phyloP scores from a whole-genome alignment of 2,888 invertebrate genomes.

The Myopa tessellatipennis region DNA sequence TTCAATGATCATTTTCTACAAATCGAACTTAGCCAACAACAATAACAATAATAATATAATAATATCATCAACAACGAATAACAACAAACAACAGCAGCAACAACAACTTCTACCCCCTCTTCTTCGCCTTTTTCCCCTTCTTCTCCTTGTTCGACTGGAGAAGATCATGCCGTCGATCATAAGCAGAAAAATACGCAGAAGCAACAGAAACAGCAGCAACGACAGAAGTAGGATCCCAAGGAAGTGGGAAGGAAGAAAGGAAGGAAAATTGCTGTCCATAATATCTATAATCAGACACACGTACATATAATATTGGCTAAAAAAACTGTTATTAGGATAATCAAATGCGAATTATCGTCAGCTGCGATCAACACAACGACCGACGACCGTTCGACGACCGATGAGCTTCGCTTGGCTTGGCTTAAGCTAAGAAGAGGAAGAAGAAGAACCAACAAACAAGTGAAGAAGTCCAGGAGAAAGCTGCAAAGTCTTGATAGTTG shows the following conservation, averaged over 20 bases:
- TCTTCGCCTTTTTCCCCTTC: neutral
- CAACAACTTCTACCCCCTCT: neutral
- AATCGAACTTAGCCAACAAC: conserved; percentile 9
- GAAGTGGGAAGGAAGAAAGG: conserved; percentile 29
- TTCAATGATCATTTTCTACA: conserved; percentile 32
- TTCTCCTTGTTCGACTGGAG: neutral
- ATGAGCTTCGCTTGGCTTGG: neutral
- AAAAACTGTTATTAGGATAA: conserved; percentile 69
- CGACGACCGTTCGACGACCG: neutral
- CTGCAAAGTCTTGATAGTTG: conserved; percentile 13
- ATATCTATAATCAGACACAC: conserved; percentile 69
- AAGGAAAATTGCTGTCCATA: conserved; percentile 52
- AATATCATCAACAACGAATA: conserved; percentile 13
- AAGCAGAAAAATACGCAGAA: conserved; percentile 6
- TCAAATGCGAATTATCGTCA: conserved; percentile 68
- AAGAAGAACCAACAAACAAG: conserved; percentile 26
- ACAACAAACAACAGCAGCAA: too few species aligned
- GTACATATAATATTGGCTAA: conserved; percentile 68
- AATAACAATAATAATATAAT: conserved; percentile 25
- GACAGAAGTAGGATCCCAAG: conserved; percentile 15
- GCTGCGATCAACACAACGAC: conserved; percentile 58
- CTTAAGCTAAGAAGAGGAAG: neutral
- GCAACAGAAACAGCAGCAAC: conserved; percentile 8
- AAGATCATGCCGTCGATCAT: neutral
- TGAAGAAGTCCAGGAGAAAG: neutral